These are phyloP conservation scores for Procambarus clarkii DNA, from an alignment of 1,140 invertebrate species.

Conservation along the genomic window DNA sequence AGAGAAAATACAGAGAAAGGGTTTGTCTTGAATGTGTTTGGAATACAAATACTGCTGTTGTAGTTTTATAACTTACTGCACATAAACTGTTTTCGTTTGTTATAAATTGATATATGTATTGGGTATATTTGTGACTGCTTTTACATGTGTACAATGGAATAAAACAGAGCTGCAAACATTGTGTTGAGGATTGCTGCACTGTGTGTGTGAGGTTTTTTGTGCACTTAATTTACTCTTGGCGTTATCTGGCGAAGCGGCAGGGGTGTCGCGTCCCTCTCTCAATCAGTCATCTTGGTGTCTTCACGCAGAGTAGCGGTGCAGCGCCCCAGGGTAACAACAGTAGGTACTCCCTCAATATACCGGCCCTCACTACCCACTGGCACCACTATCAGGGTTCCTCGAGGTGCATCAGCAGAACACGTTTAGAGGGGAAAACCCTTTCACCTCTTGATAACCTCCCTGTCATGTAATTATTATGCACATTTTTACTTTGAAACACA, in stretches of 20 bases:
- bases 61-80: slow-evolving; percentile 26
- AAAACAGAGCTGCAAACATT: slow-evolving; percentile 37
- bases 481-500: neutral
- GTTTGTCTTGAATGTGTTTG: slow-evolving; percentile 50
- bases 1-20: slow-evolving; percentile 44
- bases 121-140: slow-evolving; percentile 30
- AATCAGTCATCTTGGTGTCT: slow-evolving; percentile 55
- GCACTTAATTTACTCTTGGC: slow-evolving; percentile 57
- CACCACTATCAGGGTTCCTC: slow-evolving; percentile 60
- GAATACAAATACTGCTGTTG: slow-evolving; percentile 32
- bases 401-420: neutral
- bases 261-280: slow-evolving; percentile 21
- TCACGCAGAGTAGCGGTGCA: slow-evolving; percentile 46
- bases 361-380: slow-evolving; percentile 58
- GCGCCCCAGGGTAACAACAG: slow-evolving; percentile 62
- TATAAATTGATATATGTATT: slow-evolving; percentile 38
- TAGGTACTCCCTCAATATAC: slow-evolving; percentile 66
- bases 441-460: neutral
- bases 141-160: slow-evolving; percentile 23
- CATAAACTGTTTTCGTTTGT: slow-evolving; percentile 18
- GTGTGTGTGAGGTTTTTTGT: slow-evolving; percentile 50
- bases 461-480: neutral
- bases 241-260: slow-evolving; percentile 37
- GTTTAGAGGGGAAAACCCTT: neutral
- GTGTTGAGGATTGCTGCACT: slow-evolving; percentile 53